phyloP scores from a whole-genome alignment of 2,113 vertebrate species.

The Tretioscincus oriximinensis region DNA sequence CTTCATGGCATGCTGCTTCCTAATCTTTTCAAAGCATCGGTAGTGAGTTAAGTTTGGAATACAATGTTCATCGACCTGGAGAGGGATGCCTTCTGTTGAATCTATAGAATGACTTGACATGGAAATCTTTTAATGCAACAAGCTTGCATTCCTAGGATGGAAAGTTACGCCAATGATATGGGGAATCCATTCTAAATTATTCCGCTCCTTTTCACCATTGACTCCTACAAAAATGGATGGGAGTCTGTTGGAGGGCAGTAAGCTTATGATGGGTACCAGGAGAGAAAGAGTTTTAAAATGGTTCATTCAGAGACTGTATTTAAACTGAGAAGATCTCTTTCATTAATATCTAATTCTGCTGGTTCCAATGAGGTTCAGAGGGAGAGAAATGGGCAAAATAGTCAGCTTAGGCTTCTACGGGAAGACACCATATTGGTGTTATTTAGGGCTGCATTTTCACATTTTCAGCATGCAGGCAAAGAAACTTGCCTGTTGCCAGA shows the following conservation, averaged over 20 bases:
- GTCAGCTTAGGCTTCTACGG: not conserved
- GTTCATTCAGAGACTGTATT: too few relatives aligned
- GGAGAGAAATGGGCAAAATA: not conserved
- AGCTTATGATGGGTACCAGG: too few relatives aligned
- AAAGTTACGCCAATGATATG: not conserved
- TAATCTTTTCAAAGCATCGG: constrained; percentile 4
- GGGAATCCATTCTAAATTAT: not conserved
- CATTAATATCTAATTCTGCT: not conserved
- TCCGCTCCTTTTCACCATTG: too few relatives aligned
- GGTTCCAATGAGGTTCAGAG: not conserved
- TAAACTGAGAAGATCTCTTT: too few relatives aligned
- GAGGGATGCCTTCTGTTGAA: rapidly evolving
- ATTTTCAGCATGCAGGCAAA: too few relatives aligned
- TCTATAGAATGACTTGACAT: not conserved
- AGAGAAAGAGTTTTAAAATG: too few relatives aligned
- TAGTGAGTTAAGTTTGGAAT: not conserved
- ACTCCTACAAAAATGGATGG: not conserved
- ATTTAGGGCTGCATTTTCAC: not conserved
- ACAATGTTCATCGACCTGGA: rapidly evolving
- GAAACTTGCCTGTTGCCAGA: too few relatives aligned
- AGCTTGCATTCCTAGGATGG: not conserved
- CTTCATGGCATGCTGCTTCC: not conserved
- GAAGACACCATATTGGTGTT: not conserved
- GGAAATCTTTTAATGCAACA: too few relatives aligned
- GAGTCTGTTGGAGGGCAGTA: too few relatives aligned